Evolutionary conservation across 2,113 vertebrate species (phyloP).

Genomic region (Halcyon senegalensis): DNA sequence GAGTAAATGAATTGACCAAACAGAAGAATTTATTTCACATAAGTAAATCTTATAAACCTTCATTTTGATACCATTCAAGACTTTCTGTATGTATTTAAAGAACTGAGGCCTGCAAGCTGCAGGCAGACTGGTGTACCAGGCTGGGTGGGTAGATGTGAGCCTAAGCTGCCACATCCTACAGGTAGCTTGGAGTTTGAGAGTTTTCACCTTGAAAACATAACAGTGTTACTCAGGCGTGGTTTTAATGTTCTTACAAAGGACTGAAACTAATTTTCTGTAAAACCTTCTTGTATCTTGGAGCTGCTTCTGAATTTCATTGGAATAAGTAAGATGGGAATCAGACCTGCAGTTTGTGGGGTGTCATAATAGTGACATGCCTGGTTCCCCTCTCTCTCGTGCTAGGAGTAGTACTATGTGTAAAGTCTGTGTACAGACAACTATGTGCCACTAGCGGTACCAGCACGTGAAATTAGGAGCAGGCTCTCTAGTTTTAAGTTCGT

Average conservation of each 20-base stretch:
- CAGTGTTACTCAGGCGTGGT: not conserved
- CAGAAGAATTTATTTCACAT: not conserved
- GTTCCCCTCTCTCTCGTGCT: not conserved
- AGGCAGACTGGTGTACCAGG: not conserved
- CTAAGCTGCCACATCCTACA: not conserved
- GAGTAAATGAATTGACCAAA: not conserved
- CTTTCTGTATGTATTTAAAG: not conserved
- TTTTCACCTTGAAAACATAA: not conserved
- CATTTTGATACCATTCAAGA: not conserved
- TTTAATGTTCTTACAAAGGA: not conserved
- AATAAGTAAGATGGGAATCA: not conserved
- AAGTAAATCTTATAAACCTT: slow-evolving; percentile 3
- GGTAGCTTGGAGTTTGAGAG: not conserved
- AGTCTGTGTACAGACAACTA: rapidly evolving
- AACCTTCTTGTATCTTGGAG: not conserved
- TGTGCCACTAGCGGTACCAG: rapidly evolving
- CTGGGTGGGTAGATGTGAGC: not conserved
- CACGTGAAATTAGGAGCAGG: rapidly evolving
- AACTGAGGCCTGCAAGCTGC: not conserved
- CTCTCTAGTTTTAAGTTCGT: not conserved
- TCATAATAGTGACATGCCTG: not conserved
- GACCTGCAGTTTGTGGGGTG: not conserved
- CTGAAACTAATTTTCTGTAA: not conserved
- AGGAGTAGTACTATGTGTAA: not conserved
- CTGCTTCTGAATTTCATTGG: not conserved